phyloP scores from a whole-genome alignment of 2,888 invertebrate species.

The Pseudanteris insignis region DNA sequence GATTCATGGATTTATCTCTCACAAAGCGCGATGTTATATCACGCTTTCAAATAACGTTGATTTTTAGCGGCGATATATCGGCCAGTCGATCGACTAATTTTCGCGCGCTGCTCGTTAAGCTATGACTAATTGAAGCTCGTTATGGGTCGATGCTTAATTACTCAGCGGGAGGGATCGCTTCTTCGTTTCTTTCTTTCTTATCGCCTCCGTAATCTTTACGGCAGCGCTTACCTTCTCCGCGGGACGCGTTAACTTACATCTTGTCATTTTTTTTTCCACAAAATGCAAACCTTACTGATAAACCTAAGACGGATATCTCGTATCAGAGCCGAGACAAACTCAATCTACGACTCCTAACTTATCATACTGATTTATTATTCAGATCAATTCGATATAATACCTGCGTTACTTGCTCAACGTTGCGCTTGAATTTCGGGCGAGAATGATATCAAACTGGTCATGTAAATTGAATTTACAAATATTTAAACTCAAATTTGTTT shows the following conservation, averaged over 20 bases:
- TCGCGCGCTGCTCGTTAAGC: constrained; percentile 57
- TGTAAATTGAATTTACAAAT: no score
- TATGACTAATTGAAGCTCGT: constrained; percentile 63
- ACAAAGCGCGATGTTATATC: constrained; percentile 13
- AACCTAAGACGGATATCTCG: constrained; percentile 13
- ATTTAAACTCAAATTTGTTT: no score
- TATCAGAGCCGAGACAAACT: constrained; percentile 9
- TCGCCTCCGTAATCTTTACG: constrained; percentile 55
- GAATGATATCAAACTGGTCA: no score
- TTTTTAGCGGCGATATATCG: constrained; percentile 48
- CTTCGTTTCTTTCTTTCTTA: constrained; percentile 53
- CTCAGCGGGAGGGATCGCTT: constrained; percentile 55
- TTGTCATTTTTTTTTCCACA: constrained; percentile 43
- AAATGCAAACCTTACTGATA: constrained; percentile 26
- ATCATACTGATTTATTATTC: constrained; percentile 23
- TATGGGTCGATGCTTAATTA: constrained; percentile 63
- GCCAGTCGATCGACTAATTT: constrained; percentile 55
- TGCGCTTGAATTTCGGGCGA: no score
- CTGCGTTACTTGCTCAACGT: no score
- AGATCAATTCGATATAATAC: no score
- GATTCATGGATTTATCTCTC: constrained; percentile 8
- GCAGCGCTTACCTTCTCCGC: constrained; percentile 51
- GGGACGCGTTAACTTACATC: constrained; percentile 46
- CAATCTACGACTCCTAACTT: constrained; percentile 13
- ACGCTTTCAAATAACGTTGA: constrained; percentile 14